phyloP scores from a whole-genome alignment of 2,888 invertebrate species.

The Dasysyrphus tricinctus region DNA sequence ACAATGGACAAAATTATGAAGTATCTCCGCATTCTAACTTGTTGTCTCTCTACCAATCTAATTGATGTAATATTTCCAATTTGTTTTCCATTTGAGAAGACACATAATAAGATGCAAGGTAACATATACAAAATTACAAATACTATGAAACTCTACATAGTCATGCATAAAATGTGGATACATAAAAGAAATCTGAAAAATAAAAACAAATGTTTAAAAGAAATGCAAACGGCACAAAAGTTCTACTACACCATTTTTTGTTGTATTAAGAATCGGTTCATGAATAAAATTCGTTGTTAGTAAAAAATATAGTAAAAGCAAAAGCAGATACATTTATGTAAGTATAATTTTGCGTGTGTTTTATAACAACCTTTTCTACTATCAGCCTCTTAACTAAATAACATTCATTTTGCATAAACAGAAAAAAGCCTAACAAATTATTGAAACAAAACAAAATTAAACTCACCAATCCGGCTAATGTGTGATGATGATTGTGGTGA shows the following conservation, averaged over 20 bases:
- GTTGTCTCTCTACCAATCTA: not conserved
- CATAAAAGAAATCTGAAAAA: slow-evolving; percentile 23
- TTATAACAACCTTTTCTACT: slow-evolving; percentile 27
- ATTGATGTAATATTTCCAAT: not conserved
- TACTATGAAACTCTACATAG: slow-evolving; percentile 16
- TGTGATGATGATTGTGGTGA: slow-evolving; percentile 81
- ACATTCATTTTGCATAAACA: slow-evolving; percentile 27
- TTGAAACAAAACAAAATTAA: not conserved
- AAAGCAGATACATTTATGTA: slow-evolving; percentile 15
- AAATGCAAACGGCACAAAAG: slow-evolving; percentile 18
- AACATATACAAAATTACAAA: not conserved
- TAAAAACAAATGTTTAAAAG: slow-evolving; percentile 6
- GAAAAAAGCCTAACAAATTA: slow-evolving; percentile 25
- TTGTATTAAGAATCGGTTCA: not conserved
- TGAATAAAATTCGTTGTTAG: slow-evolving; percentile 11
- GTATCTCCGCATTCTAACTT: too few relatives aligned
- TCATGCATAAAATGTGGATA: slow-evolving; percentile 28
- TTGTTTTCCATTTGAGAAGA: not conserved
- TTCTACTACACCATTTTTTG: not conserved
- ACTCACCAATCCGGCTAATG: slow-evolving; percentile 81
- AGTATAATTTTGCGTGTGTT: slow-evolving; percentile 16
- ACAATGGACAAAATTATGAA: too few relatives aligned
- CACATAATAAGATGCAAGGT: not conserved
- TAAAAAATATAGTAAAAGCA: slow-evolving; percentile 7
- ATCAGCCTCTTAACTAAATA: slow-evolving; percentile 47